Evolutionary conservation across 2,797 vertebrate species (phyloP), one percentile per base, ranked within the genome.

Genomic region (Schizopygopsis malacanthus): DNA sequence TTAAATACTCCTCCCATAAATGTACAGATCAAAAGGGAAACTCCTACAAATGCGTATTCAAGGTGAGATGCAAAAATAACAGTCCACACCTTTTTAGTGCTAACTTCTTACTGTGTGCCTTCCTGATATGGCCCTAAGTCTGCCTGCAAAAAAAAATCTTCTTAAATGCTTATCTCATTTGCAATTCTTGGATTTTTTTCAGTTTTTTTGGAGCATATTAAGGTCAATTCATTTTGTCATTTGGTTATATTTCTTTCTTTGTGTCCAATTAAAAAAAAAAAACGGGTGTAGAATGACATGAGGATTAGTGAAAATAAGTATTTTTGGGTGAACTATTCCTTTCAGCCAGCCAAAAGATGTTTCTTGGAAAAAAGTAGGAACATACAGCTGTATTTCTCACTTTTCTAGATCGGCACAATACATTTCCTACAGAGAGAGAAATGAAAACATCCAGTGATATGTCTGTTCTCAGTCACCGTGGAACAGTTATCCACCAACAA

Each of bases 391-490:
- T 28, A 63, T 85, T 79, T 72, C 41, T 45, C 10, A 39, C 25
- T 47, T 63, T 79, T 72, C n/a, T 52, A 76, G 39, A 67, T 67
- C 28, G 16, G 41, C 50, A 85, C 47, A 54, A 61, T 37, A 37
- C 16, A 28, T 79, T 85, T 85, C 84, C 69, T 73, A 72, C 54
- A 39, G 77, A 80, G 84, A 72, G 77, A 45, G 79, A 85, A 85
- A 85, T 72, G 54, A 85, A 85, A 85, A 85, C 67, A 80, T 80
- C 37, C 13, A 28, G 20, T 80, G 84, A 80, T 80, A 56, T 85
- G 77, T 80, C 84, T 85, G 84, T 80, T 80, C 77, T 63, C 77
- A 63, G 84, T 80, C 84, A 80, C 84, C 13, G 77, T 80, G 84
- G 77, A 85, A 61, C 84, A 13, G 67, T 80, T 80, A 61, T 72